Conservation (phyloP, 2,113 vertebrate genomes). For the Dipodomys spectabilis region DNA sequence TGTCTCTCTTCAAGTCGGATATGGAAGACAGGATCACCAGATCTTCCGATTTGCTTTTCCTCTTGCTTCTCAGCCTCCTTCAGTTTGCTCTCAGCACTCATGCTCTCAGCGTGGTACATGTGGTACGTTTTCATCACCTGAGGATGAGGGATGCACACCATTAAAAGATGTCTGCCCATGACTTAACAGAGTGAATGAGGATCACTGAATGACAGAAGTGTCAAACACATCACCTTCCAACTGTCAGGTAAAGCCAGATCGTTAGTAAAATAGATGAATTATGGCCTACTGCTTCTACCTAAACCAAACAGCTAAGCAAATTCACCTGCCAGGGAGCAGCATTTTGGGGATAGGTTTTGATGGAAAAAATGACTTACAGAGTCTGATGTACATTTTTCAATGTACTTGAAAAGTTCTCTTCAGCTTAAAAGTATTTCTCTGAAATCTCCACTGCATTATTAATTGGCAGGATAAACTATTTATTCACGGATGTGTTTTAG, state of each 20-base stretch:
- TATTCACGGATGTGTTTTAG: conserved; percentile 29
- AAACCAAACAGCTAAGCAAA: conserved; percentile 65
- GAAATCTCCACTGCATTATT: conserved; percentile 46
- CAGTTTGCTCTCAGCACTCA: conserved; percentile 97
- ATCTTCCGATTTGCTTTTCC: conserved; percentile 95
- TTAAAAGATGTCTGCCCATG: conserved; percentile 35
- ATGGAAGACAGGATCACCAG: conserved; percentile 94
- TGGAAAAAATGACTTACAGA: conserved; percentile 24
- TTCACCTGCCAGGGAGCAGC: conserved; percentile 52
- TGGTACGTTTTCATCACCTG: conserved; percentile 99
- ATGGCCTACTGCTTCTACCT: neutral
- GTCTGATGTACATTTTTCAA: conserved; percentile 36
- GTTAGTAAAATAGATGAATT: conserved; percentile 42
- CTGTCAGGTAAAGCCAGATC: neutral
- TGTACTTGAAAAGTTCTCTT: conserved; percentile 40
- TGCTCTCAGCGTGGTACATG: conserved; percentile 98
- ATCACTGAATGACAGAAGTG: neutral
- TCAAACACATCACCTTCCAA: conserved; percentile 59
- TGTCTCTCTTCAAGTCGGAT: conserved; percentile 95
- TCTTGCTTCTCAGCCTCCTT: conserved; percentile 99
- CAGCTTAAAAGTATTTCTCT: conserved; percentile 20
- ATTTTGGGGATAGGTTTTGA: conserved; percentile 38
- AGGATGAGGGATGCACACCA: conserved; percentile 66
- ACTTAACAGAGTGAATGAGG: conserved; percentile 37
- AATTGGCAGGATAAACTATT: conserved; percentile 51